Base-by-base conservation (phyloP, 2,888 invertebrate genomes). In the Nemotelus nigrinus region DNA sequence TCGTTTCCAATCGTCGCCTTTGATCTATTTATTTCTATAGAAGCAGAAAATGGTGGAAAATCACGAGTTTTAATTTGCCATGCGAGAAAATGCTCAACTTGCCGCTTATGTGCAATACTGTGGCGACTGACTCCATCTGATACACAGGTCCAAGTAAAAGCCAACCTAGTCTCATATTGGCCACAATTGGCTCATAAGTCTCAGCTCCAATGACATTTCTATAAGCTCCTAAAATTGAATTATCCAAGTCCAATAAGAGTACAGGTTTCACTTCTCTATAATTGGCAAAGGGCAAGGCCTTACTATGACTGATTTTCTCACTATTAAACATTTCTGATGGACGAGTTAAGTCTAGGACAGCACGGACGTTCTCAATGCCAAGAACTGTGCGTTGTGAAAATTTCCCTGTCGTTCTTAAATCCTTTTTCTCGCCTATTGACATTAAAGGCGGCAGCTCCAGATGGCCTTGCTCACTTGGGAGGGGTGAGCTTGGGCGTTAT, bases 231-330 rank as follows among this genome's bases (percentile, higher is more conserved):
- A 41, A 64, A 64, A 25, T 43, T 43, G 43, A 39, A 43, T 64
- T 64, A 44, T 64, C 41, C 43, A 64, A n/a, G n/a, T 43, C 64
- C 64, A 64, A 64, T 6, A 64, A 64, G 4, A 5, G 6, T n/a
- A n/a, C n/a, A n/a, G n/a, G n/a, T n/a, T n/a, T n/a, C n/a, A n/a
- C 6, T 5, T 64, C n/a, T 39, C 7, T 5, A 64, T 64, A 43
- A 7, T 25, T 44, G n/a, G 4, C 25, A 58, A 58, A 6, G 5
- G 60, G 60, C n/a, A 58, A 25, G n/a, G 58, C 5, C 53, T 50
- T 50, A 4, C 4, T n/a, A 25, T 58, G 60, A 4, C 25, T 25
- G 60, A 58, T 8, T 8, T 25, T 58, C 8, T 64, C 64, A 64
- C 43, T 39, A 3, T 64, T 7, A 44, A 64, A 64, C 6, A 43